phyloP scores from a whole-genome alignment of 1,140 invertebrate genomes.

The Wasmannia auropunctata region DNA sequence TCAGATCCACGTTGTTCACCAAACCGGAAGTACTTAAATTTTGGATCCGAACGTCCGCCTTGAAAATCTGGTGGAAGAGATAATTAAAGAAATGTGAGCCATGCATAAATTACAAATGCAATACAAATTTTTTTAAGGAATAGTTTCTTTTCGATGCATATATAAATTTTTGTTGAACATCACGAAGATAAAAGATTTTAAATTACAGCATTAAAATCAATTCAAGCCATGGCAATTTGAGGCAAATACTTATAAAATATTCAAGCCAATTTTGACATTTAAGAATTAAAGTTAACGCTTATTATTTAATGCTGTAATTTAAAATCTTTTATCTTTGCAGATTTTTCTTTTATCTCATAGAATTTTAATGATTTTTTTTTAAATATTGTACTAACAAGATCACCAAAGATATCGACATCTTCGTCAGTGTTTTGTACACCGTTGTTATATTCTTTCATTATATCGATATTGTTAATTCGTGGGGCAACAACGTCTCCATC shows the following conservation, averaged over 20 bases:
- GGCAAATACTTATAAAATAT: background rate
- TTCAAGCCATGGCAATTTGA: background rate
- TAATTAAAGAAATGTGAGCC: slow-evolving; percentile 3
- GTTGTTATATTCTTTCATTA: slow-evolving; percentile 61
- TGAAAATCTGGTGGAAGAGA: slow-evolving; percentile 66
- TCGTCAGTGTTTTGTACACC: slow-evolving; percentile 69
- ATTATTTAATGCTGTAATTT: background rate
- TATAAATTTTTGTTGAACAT: background rate
- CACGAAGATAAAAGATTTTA: background rate
- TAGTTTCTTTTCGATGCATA: background rate
- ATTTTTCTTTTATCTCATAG: background rate
- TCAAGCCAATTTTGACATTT: background rate
- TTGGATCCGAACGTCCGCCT: slow-evolving; percentile 51
- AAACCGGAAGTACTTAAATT: slow-evolving; percentile 49
- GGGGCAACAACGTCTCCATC: slow-evolving; percentile 59
- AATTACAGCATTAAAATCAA: background rate
- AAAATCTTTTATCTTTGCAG: background rate
- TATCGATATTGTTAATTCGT: slow-evolving; percentile 67
- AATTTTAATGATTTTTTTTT: background rate
- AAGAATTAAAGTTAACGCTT: background rate
- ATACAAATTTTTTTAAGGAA: background rate
- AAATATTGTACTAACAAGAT: slow-evolving; percentile 71
- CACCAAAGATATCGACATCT: slow-evolving; percentile 71
- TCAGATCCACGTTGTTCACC: slow-evolving; percentile 57
- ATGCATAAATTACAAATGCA: background rate